Base-by-base conservation (phyloP, 2,113 vertebrate species). In the Zootoca vivipara region DNA sequence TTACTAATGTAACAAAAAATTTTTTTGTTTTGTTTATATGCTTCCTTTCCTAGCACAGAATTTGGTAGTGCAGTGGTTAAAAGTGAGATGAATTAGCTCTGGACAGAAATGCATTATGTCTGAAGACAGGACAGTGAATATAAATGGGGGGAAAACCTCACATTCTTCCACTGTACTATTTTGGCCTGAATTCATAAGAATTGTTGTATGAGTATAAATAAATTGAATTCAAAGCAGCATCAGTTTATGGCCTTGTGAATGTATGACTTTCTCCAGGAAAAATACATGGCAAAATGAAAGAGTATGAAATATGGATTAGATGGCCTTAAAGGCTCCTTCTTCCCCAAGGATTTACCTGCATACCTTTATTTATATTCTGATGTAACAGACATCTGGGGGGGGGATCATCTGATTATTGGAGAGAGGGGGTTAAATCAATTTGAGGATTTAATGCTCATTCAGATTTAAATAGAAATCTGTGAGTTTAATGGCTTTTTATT, bases 261-360 rank as follows among this genome's bases (percentile, higher is more conserved):
- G 87, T 92, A 92, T 94, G 92, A 94, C 92, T 93, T 94, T 93
- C 89, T 93, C 75, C 40, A 84, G 89, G 83, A 87, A 90, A 90
- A 92, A 92, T 90, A 80, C 1, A 75, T n/a, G 12, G 74, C 90
- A 89, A 94, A 94, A 91, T 90, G 67, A 86, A 89, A 87, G 70
- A 70, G 2, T 86, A 94, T 94, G 92, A 96, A 95, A 96, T 95
- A 95, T 95, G 92, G 95, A 96, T 93, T 92, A 95, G 85, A 92
- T 89, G 84, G 92, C 95, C 93, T 93, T 93, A 94, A 94, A 93
- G 87, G 94, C 78, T 78, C 35, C 86, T 30, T 46, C 89, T 92
- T 93, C 93, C 92, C 94, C 80, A 87, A 90, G 91, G 92, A 94
- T 93, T 94, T 93, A 87, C 92, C 35, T 90, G 91, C 88, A 86